Conservation (phyloP, 2,888 invertebrate species). For the Conops quadrifasciatus region DNA sequence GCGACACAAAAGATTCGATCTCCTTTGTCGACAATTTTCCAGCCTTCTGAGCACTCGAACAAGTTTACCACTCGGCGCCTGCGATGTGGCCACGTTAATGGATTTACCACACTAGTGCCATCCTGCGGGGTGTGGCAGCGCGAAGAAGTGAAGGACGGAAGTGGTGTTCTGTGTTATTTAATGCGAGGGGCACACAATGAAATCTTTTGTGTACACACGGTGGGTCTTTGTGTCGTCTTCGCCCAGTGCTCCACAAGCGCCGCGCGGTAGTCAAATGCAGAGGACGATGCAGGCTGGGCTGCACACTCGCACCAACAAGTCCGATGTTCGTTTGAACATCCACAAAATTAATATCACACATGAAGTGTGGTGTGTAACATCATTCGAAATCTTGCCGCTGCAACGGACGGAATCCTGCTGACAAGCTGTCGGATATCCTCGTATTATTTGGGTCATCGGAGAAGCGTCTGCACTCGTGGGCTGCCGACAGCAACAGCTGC, state of each 20-base stretch:
- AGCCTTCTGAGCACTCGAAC: constrained; percentile 61
- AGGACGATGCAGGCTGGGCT: background rate
- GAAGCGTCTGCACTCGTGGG: constrained; percentile 27
- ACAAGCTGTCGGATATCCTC: constrained; percentile 37
- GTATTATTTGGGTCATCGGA: constrained; percentile 38
- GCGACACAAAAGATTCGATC: constrained; percentile 29
- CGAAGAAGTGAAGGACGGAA: constrained; percentile 11
- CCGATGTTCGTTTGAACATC: background rate
- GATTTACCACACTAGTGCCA: constrained; percentile 39
- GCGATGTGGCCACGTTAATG: constrained; percentile 50
- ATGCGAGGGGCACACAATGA: constrained; percentile 32
- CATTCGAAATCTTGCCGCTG: background rate
- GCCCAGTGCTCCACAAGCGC: background rate
- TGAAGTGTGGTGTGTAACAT: constrained; percentile 1
- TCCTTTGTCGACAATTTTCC: constrained; percentile 51
- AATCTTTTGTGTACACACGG: constrained; percentile 30
- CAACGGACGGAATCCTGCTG: constrained; percentile 24
- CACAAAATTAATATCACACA: background rate
- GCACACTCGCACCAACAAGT: background rate
- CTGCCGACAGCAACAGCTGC: constrained; percentile 30
- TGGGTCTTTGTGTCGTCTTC: background rate
- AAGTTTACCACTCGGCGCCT: constrained; percentile 60
- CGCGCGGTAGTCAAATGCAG: background rate
- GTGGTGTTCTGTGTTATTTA: constrained; percentile 24
- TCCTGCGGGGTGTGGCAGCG: background rate